Evolutionary conservation across 2,113 vertebrate species (phyloP).

Genomic region (Chloebia gouldiae): DNA sequence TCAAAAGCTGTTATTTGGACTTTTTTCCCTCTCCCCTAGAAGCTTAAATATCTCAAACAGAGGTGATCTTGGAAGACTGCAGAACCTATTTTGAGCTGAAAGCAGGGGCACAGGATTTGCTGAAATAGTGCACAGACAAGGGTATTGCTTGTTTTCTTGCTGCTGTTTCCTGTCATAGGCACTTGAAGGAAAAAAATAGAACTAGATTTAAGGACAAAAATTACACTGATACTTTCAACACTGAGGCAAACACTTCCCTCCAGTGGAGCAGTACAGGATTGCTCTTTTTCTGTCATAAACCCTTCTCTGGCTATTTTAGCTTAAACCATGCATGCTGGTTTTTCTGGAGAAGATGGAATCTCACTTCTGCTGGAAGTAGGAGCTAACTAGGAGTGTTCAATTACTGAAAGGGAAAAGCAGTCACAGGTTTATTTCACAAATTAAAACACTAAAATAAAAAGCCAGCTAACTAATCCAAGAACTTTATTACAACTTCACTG

Average conservation of each 20-base stretch:
- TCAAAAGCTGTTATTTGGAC: neutral
- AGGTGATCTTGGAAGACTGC: neutral
- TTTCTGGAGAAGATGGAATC: neutral
- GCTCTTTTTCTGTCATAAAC: neutral
- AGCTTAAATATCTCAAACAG: neutral
- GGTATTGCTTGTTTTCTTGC: neutral
- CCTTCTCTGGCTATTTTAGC: neutral
- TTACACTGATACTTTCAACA: neutral
- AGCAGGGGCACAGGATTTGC: neutral
- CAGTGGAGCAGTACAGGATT: conserved; percentile 11
- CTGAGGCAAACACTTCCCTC: conserved; percentile 38
- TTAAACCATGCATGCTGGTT: neutral
- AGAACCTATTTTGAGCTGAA: neutral
- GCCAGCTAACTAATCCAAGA: neutral
- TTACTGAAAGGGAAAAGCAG: neutral
- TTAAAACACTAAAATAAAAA: neutral
- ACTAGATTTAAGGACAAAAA: neutral
- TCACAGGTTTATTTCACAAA: neutral
- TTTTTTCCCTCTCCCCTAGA: neutral
- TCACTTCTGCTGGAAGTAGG: neutral
- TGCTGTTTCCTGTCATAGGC: neutral
- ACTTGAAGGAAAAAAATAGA: neutral
- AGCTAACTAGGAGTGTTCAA: neutral
- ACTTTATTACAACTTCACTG: neutral
- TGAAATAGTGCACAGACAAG: neutral